Base-by-base conservation (phyloP, 2,888 invertebrate genomes). In the Pollenia amentaria region DNA sequence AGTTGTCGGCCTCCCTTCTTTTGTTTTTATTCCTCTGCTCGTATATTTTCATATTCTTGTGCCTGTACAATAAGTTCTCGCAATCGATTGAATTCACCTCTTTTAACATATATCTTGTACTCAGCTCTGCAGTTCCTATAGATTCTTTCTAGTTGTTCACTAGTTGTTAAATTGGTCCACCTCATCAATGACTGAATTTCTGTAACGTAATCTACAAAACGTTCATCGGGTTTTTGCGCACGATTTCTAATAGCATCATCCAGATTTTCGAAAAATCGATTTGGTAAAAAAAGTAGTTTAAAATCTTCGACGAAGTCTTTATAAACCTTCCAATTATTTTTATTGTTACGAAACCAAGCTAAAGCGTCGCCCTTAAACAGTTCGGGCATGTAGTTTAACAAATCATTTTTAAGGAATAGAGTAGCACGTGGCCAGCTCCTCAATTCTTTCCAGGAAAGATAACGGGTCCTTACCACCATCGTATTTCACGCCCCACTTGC, bases 401-500 rank as follows among this genome's bases (percentile, higher is more conserved):
- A 10, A 3, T 11, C 3, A 10, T 62, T 64, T 18, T 16, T 11
- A n/a, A 40, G 64, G 3, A 12, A 55, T 72, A 12, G 14, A 12
- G 21, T 72, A 72, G 29, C 53, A 55, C 55, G 40, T 10, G 14
- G 72, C 55, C 12, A 72, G 11, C n/a, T 72, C 72, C 3, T 72
- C 72, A 8, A 77, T 65, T n/a, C n/a, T n/a, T 21, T 78, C 69
- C 18, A 78, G 10, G 10, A 78, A 78, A 60, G 48, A 12, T n/a
- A 80, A 55, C 8, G 80, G 72, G 6, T 80, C 72, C 29, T 55
- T 80, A 7, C 80, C 80, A 14, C 72, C 80, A 65, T 80, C 55
- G 55, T 72, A 80, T 55, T 80, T 72, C 2, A 72, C 21, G 9
- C 72, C 64, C 80, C 80, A 72, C 29, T 80, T 80, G n/a, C n/a